These are phyloP conservation scores for Eilema caniola DNA, from an alignment of 2,888 invertebrate species.

Conservation along the genomic window DNA sequence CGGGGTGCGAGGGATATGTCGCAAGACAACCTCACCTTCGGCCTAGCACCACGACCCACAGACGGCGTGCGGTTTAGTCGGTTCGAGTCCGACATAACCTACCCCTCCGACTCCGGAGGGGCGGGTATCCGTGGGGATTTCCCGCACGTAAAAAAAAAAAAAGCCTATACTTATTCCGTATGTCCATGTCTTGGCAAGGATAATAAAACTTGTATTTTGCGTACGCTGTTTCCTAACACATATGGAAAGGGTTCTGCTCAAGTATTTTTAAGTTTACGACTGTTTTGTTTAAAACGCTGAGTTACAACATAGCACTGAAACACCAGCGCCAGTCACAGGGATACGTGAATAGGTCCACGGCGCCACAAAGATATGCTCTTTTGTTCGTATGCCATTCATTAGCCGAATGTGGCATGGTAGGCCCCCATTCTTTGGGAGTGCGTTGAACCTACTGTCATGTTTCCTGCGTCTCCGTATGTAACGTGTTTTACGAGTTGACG, in stretches of 20 bases:
- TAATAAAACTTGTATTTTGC: neutral
- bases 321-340: conserved; percentile 58
- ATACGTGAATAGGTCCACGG: conserved; percentile 65
- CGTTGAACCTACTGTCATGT: conserved; percentile 80
- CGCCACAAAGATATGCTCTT: conserved; percentile 69
- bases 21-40: too few relatives aligned
- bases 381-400: conserved; percentile 84
- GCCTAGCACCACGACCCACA: too few relatives aligned
- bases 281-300: conserved; percentile 23
- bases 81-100: too few relatives aligned
- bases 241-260: conserved; percentile 23
- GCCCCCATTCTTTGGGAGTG: conserved; percentile 78
- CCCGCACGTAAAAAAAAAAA: too few relatives aligned
- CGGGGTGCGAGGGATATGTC: too few relatives aligned
- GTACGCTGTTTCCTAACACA: conserved; percentile 13
- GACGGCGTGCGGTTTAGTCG: too few relatives aligned
- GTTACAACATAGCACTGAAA: conserved; percentile 53
- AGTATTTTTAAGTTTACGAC: conserved; percentile 43
- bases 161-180: neutral
- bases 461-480: conserved; percentile 70
- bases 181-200: neutral
- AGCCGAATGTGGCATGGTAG: conserved; percentile 78
- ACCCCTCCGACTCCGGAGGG: too few relatives aligned
- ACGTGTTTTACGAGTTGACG: conserved; percentile 78
- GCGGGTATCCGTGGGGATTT: too few relatives aligned